These are phyloP conservation scores for Ceuthmochares aereus DNA, from an alignment of 2,113 vertebrate genomes.

Conservation along the genomic window DNA sequence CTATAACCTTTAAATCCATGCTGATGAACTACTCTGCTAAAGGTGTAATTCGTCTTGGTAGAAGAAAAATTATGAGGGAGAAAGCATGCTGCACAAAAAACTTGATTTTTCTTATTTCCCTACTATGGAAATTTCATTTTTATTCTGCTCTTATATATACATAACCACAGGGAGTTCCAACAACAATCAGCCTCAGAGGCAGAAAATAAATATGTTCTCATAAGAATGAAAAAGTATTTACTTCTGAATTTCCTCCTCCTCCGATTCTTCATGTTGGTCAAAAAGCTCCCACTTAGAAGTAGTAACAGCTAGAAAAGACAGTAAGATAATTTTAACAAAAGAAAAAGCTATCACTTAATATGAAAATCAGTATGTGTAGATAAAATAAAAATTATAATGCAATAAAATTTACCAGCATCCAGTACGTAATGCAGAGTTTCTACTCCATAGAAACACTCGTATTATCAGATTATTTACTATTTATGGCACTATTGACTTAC, in stretches of 20 bases:
- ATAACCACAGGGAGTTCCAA: neutral
- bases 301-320: slow-evolving; percentile 86
- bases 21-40: neutral
- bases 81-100: neutral
- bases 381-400: neutral
- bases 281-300: slow-evolving; percentile 98
- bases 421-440: neutral
- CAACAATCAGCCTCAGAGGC: neutral
- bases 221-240: slow-evolving; percentile 61
- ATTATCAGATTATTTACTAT: neutral
- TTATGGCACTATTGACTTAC: neutral
- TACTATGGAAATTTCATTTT: neutral
- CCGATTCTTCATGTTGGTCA: slow-evolving; percentile 92
- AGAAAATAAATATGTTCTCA: neutral
- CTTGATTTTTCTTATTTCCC: neutral
- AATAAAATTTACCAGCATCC: neutral
- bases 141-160: neutral
- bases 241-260: slow-evolving; percentile 89
- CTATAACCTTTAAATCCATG: neutral
- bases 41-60: neutral
- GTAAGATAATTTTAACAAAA: neutral
- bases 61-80: neutral
- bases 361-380: neutral
- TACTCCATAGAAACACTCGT: neutral
- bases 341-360: neutral